A percentile compares a stretch with the other conserved stretches of the same genome.
Evolutionary conservation across 2,888 invertebrate genomes (phyloP).

Genomic region (Craniophora ligustri): DNA sequence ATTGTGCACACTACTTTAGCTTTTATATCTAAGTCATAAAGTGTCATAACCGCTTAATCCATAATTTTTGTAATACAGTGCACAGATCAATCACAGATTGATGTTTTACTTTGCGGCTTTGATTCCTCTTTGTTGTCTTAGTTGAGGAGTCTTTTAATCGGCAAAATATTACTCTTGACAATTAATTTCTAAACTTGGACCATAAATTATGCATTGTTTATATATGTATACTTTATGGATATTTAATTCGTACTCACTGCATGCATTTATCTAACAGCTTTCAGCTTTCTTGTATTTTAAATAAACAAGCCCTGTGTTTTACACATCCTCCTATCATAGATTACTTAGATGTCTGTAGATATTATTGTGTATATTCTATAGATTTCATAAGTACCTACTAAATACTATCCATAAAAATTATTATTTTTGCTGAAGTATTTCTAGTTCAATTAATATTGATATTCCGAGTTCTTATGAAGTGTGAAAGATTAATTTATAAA

Average conservation of each 20-base stretch:
- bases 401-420: constrained; percentile 1
- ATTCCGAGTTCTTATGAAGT: constrained; percentile 35
- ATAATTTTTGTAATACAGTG: constrained; percentile 34
- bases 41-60: constrained; percentile 24
- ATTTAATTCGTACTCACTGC: constrained; percentile 57
- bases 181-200: constrained; percentile 38
- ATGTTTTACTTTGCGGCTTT: constrained; percentile 20
- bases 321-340: constrained; percentile 39
- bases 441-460: constrained; percentile 33
- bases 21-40: constrained; percentile 7
- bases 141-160: constrained; percentile 13
- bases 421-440: constrained; percentile 16
- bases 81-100: too few relatives aligned
- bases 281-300: constrained; percentile 57
- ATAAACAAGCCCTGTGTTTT: constrained; percentile 35
- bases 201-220: constrained; percentile 53
- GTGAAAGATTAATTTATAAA: constrained; percentile 44
- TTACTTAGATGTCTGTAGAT: constrained; percentile 38
- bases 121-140: constrained; percentile 23
- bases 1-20: constrained; percentile 51
- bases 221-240: constrained; percentile 55
- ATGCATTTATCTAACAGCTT: constrained; percentile 67
- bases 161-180: constrained; percentile 58
- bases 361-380: constrained; percentile 23
- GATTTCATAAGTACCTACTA: too few relatives aligned